Evolutionary conservation across 2,113 vertebrate species (phyloP).

Genomic region (Paralichthys olivaceus): DNA sequence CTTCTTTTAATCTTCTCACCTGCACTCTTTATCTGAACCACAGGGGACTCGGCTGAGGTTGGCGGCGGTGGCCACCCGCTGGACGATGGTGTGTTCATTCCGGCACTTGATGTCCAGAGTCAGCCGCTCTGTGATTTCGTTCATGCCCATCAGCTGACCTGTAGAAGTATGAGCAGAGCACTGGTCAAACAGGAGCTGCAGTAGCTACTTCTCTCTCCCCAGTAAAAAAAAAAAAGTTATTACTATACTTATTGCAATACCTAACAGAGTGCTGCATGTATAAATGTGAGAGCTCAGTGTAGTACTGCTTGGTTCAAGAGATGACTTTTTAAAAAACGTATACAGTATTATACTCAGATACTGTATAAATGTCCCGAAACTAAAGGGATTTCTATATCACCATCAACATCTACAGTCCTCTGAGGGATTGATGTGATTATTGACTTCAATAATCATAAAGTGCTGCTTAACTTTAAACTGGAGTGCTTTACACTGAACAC

Average conservation of each 20-base stretch:
- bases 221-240: constrained; percentile 16
- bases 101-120: constrained; percentile 82
- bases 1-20: constrained; percentile 76
- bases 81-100: constrained; percentile 89
- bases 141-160: constrained; percentile 99
- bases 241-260: neutral
- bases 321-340: neutral
- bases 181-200: neutral
- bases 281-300: constrained; percentile 3
- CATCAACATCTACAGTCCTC: constrained; percentile 3
- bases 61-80: constrained; percentile 88
- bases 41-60: constrained; percentile 95
- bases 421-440: constrained; percentile 7
- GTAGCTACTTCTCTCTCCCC: neutral
- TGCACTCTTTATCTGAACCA: constrained; percentile 91
- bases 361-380: constrained; percentile 4
- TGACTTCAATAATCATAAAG: constrained; percentile 13
- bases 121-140: constrained; percentile 94
- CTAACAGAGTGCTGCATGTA: neutral
- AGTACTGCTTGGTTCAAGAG: neutral
- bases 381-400: neutral
- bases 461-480: constrained; percentile 21
- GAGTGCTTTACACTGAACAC: constrained; percentile 58
- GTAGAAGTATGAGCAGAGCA: constrained; percentile 20
- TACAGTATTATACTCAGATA: constrained; percentile 38